Evolutionary conservation across 2,888 invertebrate genomes (phyloP).

Genomic region (Xestia ashworthii): DNA sequence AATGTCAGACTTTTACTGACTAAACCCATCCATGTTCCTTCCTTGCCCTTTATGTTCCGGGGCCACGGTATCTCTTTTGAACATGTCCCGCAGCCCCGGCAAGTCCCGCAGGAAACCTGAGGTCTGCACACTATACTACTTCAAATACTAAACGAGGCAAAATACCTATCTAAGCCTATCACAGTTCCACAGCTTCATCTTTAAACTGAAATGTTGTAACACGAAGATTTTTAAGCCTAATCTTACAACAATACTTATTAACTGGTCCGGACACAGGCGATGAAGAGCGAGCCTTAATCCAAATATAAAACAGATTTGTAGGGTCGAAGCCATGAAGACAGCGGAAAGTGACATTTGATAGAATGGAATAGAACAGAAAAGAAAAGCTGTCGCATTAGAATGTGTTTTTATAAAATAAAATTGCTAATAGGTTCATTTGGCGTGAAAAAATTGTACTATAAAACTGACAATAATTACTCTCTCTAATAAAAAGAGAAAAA

Average conservation of each 20-base stretch:
- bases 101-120: too few species aligned
- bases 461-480: too few species aligned
- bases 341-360: not conserved
- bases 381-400: not conserved
- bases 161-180: not conserved
- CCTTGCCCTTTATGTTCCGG: too few species aligned
- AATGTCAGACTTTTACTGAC: too few species aligned
- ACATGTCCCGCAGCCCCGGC: too few species aligned
- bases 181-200: not conserved
- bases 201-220: not conserved
- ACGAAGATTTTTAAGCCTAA: constrained; percentile 6
- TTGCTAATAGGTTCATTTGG: not conserved
- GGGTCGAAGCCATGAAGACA: constrained; percentile 15
- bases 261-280: constrained; percentile 14
- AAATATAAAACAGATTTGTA: constrained; percentile 27
- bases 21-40: too few species aligned
- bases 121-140: not conserved
- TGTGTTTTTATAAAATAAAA: not conserved
- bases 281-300: constrained; percentile 15
- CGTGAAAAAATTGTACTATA: too few species aligned
- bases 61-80: too few species aligned
- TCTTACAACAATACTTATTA: constrained; percentile 28
- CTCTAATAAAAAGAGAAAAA: too few species aligned
- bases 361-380: not conserved
- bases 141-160: not conserved